Base-by-base conservation (phyloP, 2,113 vertebrate species). In the Proterorhinus semilunaris region DNA sequence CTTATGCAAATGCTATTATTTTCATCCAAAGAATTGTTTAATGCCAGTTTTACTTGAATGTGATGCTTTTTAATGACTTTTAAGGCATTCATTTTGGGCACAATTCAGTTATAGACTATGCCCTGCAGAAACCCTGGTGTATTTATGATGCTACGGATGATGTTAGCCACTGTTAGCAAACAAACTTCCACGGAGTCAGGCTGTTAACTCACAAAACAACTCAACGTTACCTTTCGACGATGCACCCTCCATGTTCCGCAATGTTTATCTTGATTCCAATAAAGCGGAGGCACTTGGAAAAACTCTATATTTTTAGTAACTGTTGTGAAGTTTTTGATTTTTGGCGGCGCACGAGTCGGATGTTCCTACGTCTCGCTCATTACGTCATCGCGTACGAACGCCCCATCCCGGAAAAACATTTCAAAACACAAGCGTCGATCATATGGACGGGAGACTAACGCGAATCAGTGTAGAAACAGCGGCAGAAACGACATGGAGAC, bases 321-420 rank as follows among this genome's bases (percentile, higher is more conserved):
- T 10, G 10, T 7, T 8, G 5, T 9, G 12, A 7, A 8, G 0
- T 42, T 88, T 84, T 46, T 57, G 59, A 81, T 53, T 87, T 87
- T 87, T 87, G 62, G 85, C 88, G 87, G 71, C 54, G 10, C 58
- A 50, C 15, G 17, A 16, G 1, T 3, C 7, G 2, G 58, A 43
- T 58, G 36, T 8, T 0, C 0, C 0, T 1, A 17, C n/a, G 46
- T 36, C 1, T 17, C 65, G 15, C 72, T 72, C 42, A 10, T n/a
- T 5, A 0, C 2, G 1, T 13, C 54, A 36, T 59, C 11, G 44
- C 58, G 58, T 42, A 27, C 36, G 3, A 42, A 45, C 36, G 8
- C 6, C 15, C 2, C 52, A 76, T 45, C 68, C 86, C 81, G 88
- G 86, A 89, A 88, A 78, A 12, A 16, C 21, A 53, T 45, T 57